Percentiles rank a stretch among this genome's conserved stretches.
Evolutionary conservation across 2,888 invertebrate species (phyloP).

Genomic region (Troides aeacus): DNA sequence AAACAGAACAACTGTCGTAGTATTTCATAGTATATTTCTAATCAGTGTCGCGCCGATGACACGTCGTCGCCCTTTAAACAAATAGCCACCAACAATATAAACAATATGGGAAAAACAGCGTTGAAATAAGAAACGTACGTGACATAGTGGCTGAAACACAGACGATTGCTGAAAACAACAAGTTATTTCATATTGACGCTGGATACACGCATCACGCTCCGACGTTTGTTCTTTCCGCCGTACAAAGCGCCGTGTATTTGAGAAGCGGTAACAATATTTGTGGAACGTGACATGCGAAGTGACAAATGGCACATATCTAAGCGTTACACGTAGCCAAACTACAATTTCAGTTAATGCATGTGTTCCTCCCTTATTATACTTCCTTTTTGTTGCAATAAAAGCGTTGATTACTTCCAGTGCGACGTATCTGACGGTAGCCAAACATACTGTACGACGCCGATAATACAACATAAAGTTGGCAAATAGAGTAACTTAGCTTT

Average conservation of each 20-base stretch:
- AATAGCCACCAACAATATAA: conserved; percentile 28
- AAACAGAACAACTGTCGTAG: background rate
- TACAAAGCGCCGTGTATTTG: conserved; percentile 63
- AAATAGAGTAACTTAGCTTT: background rate
- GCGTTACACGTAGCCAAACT: conserved; percentile 68
- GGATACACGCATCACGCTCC: conserved; percentile 58
- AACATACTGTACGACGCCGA: conserved; percentile 63
- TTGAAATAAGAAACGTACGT: conserved; percentile 62
- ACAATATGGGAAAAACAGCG: conserved; percentile 29
- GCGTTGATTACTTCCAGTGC: conserved; percentile 67
- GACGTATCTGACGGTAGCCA: conserved; percentile 52
- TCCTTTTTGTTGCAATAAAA: conserved; percentile 71
- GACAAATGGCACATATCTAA: conserved; percentile 73
- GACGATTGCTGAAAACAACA: conserved; percentile 64
- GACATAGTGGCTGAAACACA: conserved; percentile 50
- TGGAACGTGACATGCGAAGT: conserved; percentile 73
- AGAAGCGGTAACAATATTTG: conserved; percentile 76
- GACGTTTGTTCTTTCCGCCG: conserved; percentile 61
- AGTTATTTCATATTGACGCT: conserved; percentile 70
- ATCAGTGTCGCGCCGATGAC: conserved; percentile 13
- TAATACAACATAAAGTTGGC: conserved; percentile 41
- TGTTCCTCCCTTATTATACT: conserved; percentile 67
- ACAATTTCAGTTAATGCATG: conserved; percentile 71
- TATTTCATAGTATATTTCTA: background rate
- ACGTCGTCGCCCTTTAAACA: conserved; percentile 16